These are phyloP conservation scores for Ophioderma brevispina DNA, from an alignment of 35 echinoderm and acorn worm genomes.

Conservation along the genomic window DNA sequence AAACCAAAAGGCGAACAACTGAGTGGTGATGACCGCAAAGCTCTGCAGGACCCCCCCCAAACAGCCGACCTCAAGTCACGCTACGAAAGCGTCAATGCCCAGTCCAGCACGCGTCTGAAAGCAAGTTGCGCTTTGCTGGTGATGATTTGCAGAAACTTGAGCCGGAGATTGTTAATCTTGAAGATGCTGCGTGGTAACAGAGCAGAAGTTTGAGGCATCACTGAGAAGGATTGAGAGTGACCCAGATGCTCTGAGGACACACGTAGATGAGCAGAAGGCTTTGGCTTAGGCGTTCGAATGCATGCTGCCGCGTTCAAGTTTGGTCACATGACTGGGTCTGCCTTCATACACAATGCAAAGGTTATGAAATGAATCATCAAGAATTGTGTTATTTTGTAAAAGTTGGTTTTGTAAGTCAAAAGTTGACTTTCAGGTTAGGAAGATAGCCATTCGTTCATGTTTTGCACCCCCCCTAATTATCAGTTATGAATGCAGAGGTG, in stretches of 20 bases:
- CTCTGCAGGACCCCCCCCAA: conserved; percentile 45
- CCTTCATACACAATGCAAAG: conserved; percentile 93
- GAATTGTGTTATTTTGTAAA: neutral
- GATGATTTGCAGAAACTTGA: conserved; percentile 85
- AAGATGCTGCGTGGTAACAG: conserved; percentile 66
- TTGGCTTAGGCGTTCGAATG: conserved; percentile 86
- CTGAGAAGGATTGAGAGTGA: conserved; percentile 67
- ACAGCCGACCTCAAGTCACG: conserved; percentile 67
- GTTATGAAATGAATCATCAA: conserved; percentile 19
- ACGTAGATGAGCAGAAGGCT: conserved; percentile 76
- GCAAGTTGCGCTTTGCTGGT: conserved; percentile 72
- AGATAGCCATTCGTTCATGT: too few species aligned
- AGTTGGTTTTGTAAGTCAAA: neutral
- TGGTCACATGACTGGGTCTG: conserved; percentile 97
- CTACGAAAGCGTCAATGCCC: conserved; percentile 81
- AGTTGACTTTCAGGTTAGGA: neutral
- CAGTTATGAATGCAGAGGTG: neutral
- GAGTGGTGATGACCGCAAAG: conserved; percentile 47
- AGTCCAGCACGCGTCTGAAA: conserved; percentile 75
- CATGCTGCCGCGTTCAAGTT: conserved; percentile 95
- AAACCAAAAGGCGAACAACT: conserved; percentile 80
- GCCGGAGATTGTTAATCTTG: conserved; percentile 71
- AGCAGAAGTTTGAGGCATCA: conserved; percentile 78
- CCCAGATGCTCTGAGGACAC: conserved; percentile 64
- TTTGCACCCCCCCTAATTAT: neutral